Conservation (phyloP, 2,888 invertebrate genomes). For the Parnassius glacialis region DNA sequence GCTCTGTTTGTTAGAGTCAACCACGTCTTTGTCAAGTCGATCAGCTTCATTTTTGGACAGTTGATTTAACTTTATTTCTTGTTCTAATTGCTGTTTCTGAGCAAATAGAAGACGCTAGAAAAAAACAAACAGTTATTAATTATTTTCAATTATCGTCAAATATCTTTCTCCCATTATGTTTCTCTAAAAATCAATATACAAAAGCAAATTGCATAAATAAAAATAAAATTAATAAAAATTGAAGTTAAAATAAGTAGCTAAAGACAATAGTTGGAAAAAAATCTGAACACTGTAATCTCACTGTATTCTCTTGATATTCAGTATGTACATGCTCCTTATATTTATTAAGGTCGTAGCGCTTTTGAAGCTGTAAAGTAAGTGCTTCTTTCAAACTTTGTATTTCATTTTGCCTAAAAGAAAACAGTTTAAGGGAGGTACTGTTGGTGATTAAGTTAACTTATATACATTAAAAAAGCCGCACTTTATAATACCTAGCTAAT, state of each 20-base stretch:
- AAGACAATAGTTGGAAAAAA: neutral
- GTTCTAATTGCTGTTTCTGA: constrained; percentile 85
- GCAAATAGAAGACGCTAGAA: constrained; percentile 83
- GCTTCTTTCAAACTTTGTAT: constrained; percentile 67
- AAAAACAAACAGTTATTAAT: constrained; percentile 13
- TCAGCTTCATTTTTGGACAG: constrained; percentile 67
- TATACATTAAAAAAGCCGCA: too few species aligned
- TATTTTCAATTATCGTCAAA: neutral
- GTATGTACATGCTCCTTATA: constrained; percentile 67
- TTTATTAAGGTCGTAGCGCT: constrained; percentile 65
- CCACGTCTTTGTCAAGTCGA: constrained; percentile 64
- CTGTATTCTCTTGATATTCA: constrained; percentile 75
- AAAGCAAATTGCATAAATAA: too few species aligned
- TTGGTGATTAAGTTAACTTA: too few species aligned
- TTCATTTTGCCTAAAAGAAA: constrained; percentile 65
- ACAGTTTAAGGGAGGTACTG: neutral
- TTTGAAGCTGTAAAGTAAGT: constrained; percentile 58
- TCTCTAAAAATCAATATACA: too few species aligned
- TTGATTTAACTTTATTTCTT: constrained; percentile 83
- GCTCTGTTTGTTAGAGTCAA: constrained; percentile 70
- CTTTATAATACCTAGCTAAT: constrained; percentile 54
- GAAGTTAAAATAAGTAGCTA: too few species aligned
- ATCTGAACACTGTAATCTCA: constrained; percentile 37
- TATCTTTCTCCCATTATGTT: too few species aligned
- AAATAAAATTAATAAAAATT: too few species aligned